These are phyloP conservation scores for Alentia gelatinosa DNA, from an alignment of 2,888 invertebrate species.

Conservation along the genomic window DNA sequence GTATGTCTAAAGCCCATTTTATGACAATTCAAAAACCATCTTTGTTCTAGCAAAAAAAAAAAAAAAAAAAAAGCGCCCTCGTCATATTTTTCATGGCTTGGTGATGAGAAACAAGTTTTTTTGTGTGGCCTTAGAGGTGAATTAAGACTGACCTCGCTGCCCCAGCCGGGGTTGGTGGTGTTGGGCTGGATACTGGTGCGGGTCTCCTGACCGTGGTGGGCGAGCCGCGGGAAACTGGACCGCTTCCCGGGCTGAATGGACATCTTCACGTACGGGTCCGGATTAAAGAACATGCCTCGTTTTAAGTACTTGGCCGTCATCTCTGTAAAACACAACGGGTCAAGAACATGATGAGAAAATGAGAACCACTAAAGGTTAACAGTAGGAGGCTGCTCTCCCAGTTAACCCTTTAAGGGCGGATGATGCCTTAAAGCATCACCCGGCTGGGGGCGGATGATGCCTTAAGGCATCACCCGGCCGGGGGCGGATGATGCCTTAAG, in stretches of 20 bases:
- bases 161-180: slow-evolving; percentile 81
- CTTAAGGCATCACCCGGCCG: no score
- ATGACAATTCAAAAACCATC: no score
- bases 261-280: slow-evolving; percentile 82
- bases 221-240: slow-evolving; percentile 68
- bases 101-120: no score
- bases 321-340: slow-evolving; percentile 70
- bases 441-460: no score
- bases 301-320: slow-evolving; percentile 80
- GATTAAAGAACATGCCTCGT: slow-evolving; percentile 82
- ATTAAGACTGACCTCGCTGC: slow-evolving; percentile 71
- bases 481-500: no score
- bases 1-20: no score
- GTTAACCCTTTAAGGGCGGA: not conserved
- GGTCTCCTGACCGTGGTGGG: slow-evolving; percentile 80
- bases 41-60: no score
- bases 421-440: no score
- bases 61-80: no score
- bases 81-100: no score
- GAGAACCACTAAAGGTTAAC: not conserved
- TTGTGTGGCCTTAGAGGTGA: no score
- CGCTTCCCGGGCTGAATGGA: slow-evolving; percentile 78
- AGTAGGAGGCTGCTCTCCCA: not conserved
- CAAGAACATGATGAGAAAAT: not conserved
- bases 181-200: slow-evolving; percentile 78